Percentiles rank a stretch among this genome's conserved stretches.
These are phyloP conservation scores for Gymnocypris eckloni DNA, from an alignment of 2,797 vertebrate species.

Conservation along the genomic window DNA sequence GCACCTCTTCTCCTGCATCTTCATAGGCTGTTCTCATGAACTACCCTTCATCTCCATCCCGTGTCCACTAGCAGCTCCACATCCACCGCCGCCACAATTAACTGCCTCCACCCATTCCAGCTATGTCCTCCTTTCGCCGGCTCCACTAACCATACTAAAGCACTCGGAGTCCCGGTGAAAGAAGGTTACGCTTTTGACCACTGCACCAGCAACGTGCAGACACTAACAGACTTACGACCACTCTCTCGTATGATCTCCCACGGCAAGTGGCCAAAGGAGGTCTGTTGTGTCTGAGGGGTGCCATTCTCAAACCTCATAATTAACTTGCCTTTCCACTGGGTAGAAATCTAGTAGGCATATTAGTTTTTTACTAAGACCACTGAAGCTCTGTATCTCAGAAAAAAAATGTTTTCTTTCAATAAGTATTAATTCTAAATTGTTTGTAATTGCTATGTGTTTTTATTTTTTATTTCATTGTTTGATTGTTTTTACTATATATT, in stretches of 20 bases:
- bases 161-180: slow-evolving; percentile 77
- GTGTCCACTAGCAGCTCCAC: slow-evolving; percentile 38
- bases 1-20: slow-evolving; percentile 37
- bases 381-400: slow-evolving; percentile 74
- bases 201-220: slow-evolving; percentile 65
- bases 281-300: slow-evolving; percentile 63
- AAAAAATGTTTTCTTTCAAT: slow-evolving; percentile 64
- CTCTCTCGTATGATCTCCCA: slow-evolving; percentile 67
- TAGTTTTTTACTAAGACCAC: slow-evolving; percentile 76
- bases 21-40: slow-evolving; percentile 25
- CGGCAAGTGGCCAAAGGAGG: slow-evolving; percentile 42
- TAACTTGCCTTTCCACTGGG: slow-evolving; percentile 68
- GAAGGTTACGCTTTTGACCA: slow-evolving; percentile 65
- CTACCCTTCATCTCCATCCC: slow-evolving; percentile 41
- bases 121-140: slow-evolving; percentile 67
- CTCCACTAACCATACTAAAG: slow-evolving; percentile 82
- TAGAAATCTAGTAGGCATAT: slow-evolving; percentile 68
- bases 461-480: slow-evolving; percentile 74
- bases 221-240: slow-evolving; percentile 71
- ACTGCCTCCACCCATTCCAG: slow-evolving; percentile 37
- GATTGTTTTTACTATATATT: slow-evolving; percentile 71
- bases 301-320: slow-evolving; percentile 68
- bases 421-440: slow-evolving; percentile 78
- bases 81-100: slow-evolving; percentile 43
- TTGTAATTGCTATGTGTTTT: slow-evolving; percentile 79